Percentiles rank a stretch among this genome's conserved stretches.
These are phyloP conservation scores for Hyles vespertilio DNA, from an alignment of 1,140 invertebrate genomes.

Conservation along the genomic window DNA sequence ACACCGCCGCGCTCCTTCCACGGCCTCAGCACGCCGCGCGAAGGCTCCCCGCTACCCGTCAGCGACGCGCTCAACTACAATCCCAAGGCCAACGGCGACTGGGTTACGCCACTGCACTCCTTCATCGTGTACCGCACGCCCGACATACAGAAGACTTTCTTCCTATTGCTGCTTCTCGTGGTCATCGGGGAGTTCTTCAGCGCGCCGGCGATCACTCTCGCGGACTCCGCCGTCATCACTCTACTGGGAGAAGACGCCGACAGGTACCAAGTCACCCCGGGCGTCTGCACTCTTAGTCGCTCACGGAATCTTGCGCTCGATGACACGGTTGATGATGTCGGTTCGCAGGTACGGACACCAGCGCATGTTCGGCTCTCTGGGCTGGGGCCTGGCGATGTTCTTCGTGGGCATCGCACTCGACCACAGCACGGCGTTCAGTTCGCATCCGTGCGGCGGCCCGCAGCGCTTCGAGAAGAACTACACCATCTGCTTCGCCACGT, in stretches of 20 bases:
- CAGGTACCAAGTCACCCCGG: conserved; percentile 62
- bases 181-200: conserved; percentile 98
- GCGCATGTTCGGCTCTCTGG: conserved; percentile 98
- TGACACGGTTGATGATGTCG: not conserved
- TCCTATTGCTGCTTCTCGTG: conserved; percentile 93
- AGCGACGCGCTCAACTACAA: conserved; percentile 90
- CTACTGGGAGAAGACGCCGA: conserved; percentile 94
- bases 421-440: conserved; percentile 93
- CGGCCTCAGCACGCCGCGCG: conserved; percentile 37
- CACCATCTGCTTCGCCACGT: conserved; percentile 98
- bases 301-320: not conserved
- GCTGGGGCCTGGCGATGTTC: conserved; percentile 99
- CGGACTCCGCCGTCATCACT: conserved; percentile 94
- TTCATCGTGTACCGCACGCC: conserved; percentile 91
- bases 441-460: conserved; percentile 92
- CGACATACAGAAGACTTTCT: conserved; percentile 97
- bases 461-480: conserved; percentile 96
- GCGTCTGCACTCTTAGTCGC: no score
- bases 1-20: conserved; percentile 36
- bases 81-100: conserved; percentile 82
- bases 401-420: conserved; percentile 98
- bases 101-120: conserved; percentile 94
- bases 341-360: conserved; percentile 90
- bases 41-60: conserved; percentile 85
- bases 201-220: conserved; percentile 97